Percentiles rank a stretch among this genome's conserved stretches.
Evolutionary conservation across 2,888 invertebrate species (phyloP).

Genomic region (Oligia latruncula): DNA sequence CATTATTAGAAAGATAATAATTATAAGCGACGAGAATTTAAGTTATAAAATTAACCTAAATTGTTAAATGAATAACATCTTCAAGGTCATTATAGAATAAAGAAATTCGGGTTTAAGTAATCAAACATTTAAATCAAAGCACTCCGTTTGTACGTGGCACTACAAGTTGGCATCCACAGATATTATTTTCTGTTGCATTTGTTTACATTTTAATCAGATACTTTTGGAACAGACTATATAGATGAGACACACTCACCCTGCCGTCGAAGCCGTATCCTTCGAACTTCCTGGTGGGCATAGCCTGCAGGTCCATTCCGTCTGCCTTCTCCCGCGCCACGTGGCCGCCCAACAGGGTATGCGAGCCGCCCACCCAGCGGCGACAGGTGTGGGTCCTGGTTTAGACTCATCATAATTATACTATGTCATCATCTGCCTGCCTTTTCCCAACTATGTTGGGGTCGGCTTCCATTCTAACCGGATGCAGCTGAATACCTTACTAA

Average conservation of each 20-base stretch:
- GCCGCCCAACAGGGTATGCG: slow-evolving; percentile 59
- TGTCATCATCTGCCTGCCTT: not conserved
- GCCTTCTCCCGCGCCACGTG: slow-evolving; percentile 65
- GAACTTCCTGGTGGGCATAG: slow-evolving; percentile 67
- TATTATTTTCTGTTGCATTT: not conserved
- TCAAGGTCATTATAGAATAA: not conserved
- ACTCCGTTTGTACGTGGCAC: not conserved
- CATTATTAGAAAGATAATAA: too few species aligned
- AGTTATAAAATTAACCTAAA: not conserved
- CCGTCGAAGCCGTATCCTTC: slow-evolving; percentile 78
- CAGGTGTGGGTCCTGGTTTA: slow-evolving; percentile 54
- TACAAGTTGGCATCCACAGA: not conserved
- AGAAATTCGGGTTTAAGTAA: not conserved
- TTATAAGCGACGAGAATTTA: not conserved
- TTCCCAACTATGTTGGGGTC: too few species aligned
- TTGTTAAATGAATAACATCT: not conserved
- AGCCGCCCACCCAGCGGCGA: slow-evolving; percentile 67
- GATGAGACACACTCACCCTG: slow-evolving; percentile 67
- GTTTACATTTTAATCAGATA: not conserved
- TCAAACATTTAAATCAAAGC: not conserved
- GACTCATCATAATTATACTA: not conserved
- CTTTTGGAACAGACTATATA: not conserved
- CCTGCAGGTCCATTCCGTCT: slow-evolving; percentile 3
- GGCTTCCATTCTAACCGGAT: too few species aligned
- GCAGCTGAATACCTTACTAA: too few species aligned